Evolutionary conservation across 2,113 vertebrate genomes (phyloP).

Genomic region (Chascanopsetta lugubris): DNA sequence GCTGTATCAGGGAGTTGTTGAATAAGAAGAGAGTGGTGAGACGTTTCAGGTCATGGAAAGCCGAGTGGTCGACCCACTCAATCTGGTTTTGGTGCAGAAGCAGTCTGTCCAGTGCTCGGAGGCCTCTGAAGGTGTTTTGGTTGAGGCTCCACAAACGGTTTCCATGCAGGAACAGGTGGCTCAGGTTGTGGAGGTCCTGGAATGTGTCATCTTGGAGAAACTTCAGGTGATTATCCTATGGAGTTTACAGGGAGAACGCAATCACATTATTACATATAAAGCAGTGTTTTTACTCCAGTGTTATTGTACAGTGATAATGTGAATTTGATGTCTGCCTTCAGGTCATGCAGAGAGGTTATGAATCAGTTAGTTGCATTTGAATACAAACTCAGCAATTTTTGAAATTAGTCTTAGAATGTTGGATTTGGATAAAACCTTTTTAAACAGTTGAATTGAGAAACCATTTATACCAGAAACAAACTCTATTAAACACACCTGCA

Average conservation of each 20-base stretch:
- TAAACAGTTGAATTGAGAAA: neutral
- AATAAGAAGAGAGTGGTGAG: conserved; percentile 97
- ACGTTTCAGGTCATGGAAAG: conserved; percentile 94
- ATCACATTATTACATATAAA: conserved; percentile 1
- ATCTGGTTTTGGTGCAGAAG: conserved; percentile 97
- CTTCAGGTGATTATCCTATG: conserved; percentile 93
- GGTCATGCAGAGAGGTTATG: no score
- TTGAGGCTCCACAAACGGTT: conserved; percentile 95
- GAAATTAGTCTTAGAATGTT: no score
- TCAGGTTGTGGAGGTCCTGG: conserved; percentile 96
- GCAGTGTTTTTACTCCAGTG: neutral
- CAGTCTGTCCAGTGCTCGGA: conserved; percentile 92
- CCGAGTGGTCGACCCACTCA: conserved; percentile 90
- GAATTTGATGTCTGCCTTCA: neutral
- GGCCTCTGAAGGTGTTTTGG: conserved; percentile 93
- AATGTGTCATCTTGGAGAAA: conserved; percentile 97
- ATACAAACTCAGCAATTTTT: no score
- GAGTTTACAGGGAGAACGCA: conserved; percentile 33
- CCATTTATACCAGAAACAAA: neutral
- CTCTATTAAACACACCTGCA: conserved; percentile 81
- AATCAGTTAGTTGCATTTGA: neutral
- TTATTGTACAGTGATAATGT: neutral
- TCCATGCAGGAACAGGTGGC: conserved; percentile 97
- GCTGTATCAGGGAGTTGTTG: conserved; percentile 94
- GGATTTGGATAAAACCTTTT: neutral